Percentiles rank a stretch among this genome's conserved stretches.
These are phyloP conservation scores for Eulemur mongoz DNA, from an alignment of 2,797 vertebrate genomes.

Conservation along the genomic window DNA sequence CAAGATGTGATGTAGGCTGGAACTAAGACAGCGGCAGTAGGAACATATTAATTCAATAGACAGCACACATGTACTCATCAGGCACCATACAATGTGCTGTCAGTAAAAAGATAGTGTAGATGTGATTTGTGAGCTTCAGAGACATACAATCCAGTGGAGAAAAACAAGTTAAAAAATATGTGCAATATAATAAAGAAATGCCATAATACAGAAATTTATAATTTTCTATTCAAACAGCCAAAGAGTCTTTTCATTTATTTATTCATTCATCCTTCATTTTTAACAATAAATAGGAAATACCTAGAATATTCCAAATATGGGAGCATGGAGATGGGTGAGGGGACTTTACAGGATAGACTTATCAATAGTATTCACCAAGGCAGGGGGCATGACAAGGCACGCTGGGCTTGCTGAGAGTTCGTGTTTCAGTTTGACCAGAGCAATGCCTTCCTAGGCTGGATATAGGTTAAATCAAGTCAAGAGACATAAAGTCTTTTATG, in stretches of 20 bases:
- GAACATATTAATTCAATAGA: not conserved
- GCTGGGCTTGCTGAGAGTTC: not conserved
- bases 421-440: not conserved
- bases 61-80: not conserved
- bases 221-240: not conserved
- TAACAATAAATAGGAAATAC: not conserved
- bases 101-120: not conserved
- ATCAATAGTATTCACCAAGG: not conserved
- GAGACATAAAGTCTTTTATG: not conserved
- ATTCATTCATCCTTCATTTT: not conserved
- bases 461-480: not conserved
- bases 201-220: not conserved
- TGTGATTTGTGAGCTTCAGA: not conserved
- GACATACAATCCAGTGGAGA: not conserved
- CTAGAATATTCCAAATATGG: not conserved
- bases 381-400: rapidly evolving
- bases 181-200: not conserved
- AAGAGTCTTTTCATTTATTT: not conserved
- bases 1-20: not conserved
- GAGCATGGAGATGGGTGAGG: not conserved
- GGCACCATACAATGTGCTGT: not conserved
- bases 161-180: not conserved
- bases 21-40: not conserved
- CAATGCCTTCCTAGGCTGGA: not conserved
- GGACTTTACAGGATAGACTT: not conserved